These are phyloP conservation scores for Schizaphis graminum DNA, from an alignment of 2,888 invertebrate species.

Conservation along the genomic window DNA sequence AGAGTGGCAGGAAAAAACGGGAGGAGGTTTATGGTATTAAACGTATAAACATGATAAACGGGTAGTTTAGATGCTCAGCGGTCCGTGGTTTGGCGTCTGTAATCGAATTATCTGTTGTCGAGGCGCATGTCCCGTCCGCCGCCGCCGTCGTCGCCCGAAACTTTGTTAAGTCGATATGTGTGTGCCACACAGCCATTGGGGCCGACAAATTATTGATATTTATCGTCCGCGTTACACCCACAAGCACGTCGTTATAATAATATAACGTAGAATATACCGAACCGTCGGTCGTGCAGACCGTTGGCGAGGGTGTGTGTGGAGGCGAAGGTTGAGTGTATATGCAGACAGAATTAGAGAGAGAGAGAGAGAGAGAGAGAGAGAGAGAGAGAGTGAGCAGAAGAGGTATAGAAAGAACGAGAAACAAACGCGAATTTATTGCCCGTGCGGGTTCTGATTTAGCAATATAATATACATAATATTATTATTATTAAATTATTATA, in stretches of 20 bases:
- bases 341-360: neutral
- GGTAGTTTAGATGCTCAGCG: constrained; percentile 61
- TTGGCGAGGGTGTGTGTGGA: neutral
- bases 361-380: neutral
- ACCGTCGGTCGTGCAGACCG: neutral
- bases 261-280: neutral
- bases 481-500: constrained; percentile 15
- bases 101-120: constrained; percentile 61
- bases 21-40: constrained; percentile 57
- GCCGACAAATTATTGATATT: constrained; percentile 65
- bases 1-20: neutral
- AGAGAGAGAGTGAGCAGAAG: neutral
- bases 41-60: constrained; percentile 63
- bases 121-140: constrained; percentile 59
- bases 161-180: constrained; percentile 56
- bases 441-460: constrained; percentile 56
- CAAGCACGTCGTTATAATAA: constrained; percentile 54
- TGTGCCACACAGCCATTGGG: constrained; percentile 34
- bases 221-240: constrained; percentile 64
- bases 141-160: constrained; percentile 45
- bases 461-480: constrained; percentile 23
- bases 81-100: constrained; percentile 64
- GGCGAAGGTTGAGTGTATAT: neutral
- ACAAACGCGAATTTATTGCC: constrained; percentile 52
- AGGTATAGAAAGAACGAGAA: neutral